Conservation (phyloP, 2,113 vertebrate genomes). For the Suricata suricatta region DNA sequence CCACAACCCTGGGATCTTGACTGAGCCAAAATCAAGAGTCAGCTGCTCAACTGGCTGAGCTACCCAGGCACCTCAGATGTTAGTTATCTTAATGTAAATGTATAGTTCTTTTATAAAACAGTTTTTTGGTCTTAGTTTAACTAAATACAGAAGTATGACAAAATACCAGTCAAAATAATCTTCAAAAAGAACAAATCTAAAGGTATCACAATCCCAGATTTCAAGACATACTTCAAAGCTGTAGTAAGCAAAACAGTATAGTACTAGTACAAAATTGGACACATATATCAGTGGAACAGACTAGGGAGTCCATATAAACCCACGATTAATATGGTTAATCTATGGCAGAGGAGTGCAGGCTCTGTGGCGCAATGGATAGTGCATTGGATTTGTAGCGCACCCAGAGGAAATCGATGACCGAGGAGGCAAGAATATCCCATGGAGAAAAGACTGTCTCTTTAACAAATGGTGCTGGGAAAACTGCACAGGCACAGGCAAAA, state of each 20-base stretch:
- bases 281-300: background rate
- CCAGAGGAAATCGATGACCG: background rate
- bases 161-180: background rate
- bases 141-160: conserved; percentile 8
- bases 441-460: background rate
- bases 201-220: background rate
- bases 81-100: background rate
- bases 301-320: background rate
- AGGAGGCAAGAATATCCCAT: background rate
- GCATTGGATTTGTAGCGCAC: no score
- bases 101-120: background rate
- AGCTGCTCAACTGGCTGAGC: no score
- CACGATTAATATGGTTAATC: background rate
- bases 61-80: background rate
- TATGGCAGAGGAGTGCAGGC: background rate
- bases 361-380: no score
- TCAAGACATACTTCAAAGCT: background rate
- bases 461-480: background rate
- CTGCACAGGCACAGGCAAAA: background rate
- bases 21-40: no score
- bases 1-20: no score
- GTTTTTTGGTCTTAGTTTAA: background rate
- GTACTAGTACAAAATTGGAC: background rate
- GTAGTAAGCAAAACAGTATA: background rate
- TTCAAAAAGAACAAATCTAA: background rate